Evolutionary conservation across 2,797 vertebrate genomes (phyloP).

Genomic region (Catostomus latipinnis): DNA sequence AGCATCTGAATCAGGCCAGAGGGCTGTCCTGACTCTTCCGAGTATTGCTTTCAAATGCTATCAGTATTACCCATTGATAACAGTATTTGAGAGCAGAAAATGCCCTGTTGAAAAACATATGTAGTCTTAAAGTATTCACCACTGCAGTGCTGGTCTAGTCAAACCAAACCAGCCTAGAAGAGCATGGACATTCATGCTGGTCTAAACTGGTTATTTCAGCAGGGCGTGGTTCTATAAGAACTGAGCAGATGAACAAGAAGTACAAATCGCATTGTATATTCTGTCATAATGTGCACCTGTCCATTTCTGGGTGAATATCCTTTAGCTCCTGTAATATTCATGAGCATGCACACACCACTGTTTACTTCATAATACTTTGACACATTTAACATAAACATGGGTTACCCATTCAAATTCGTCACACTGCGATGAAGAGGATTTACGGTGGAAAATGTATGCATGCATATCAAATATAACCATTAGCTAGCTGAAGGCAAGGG

Average conservation of each 20-base stretch:
- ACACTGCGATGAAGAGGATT: conserved; percentile 30
- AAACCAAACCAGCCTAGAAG: too few species aligned
- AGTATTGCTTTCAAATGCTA: conserved; percentile 46
- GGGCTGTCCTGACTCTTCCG: conserved; percentile 41
- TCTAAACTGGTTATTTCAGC: too few species aligned
- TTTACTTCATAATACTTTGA: conserved; percentile 4
- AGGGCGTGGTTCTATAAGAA: too few species aligned
- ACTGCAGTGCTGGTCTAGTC: too few species aligned
- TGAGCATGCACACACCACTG: background rate
- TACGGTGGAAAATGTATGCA: conserved; percentile 19
- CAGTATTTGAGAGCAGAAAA: conserved; percentile 41
- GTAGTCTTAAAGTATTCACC: too few species aligned
- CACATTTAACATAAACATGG: background rate
- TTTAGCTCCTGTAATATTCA: background rate
- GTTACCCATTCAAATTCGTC: conserved; percentile 27
- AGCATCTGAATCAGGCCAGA: conserved; percentile 46
- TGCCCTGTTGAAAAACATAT: too few species aligned
- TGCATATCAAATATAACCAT: conserved; percentile 30
- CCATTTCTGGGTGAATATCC: background rate
- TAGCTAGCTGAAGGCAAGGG: conserved; percentile 7
- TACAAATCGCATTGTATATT: too few species aligned
- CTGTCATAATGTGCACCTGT: background rate
- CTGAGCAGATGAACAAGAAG: too few species aligned
- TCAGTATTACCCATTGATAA: conserved; percentile 37
- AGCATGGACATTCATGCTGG: too few species aligned